These are phyloP conservation scores for Temnothorax nylanderi DNA, from an alignment of 1,140 invertebrate genomes.

Conservation along the genomic window DNA sequence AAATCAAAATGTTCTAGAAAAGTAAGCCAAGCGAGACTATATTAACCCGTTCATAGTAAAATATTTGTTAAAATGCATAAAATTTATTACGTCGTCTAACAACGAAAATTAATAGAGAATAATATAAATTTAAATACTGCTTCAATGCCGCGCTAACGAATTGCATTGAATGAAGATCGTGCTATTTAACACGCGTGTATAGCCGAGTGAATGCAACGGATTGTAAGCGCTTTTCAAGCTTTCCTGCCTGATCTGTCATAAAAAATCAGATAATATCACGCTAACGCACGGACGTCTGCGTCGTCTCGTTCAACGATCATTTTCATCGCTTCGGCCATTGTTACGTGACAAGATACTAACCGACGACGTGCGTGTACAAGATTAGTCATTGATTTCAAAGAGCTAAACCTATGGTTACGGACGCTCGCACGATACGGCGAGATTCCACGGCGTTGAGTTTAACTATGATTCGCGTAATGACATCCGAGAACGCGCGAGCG, in stretches of 20 bases:
- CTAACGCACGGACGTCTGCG: neutral
- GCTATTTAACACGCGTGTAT: neutral
- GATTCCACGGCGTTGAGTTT: constrained; percentile 55
- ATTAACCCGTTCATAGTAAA: neutral
- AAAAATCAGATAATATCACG: constrained; percentile 2
- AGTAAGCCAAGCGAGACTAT: neutral
- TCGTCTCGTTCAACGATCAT: neutral
- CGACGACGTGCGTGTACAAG: constrained; percentile 36
- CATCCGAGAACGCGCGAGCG: constrained; percentile 46
- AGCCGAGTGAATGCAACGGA: neutral
- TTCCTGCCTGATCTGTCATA: neutral
- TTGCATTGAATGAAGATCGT: constrained; percentile 9
- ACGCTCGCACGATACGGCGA: constrained; percentile 38
- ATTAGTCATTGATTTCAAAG: constrained; percentile 58
- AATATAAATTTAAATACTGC: neutral
- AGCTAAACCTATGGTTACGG: constrained; percentile 63
- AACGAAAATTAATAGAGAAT: constrained; percentile 31
- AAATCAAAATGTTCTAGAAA: neutral
- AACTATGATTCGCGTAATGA: constrained; percentile 65
- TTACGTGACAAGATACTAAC: constrained; percentile 34
- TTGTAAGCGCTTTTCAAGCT: neutral
- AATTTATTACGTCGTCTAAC: neutral
- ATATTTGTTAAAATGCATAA: neutral
- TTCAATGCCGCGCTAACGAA: neutral
- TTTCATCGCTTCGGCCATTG: constrained; percentile 24